A percentile compares a stretch with the other conserved stretches of the same genome.
phyloP scores from a whole-genome alignment of 2,888 invertebrate genomes.

The Nomada goodeniana region DNA sequence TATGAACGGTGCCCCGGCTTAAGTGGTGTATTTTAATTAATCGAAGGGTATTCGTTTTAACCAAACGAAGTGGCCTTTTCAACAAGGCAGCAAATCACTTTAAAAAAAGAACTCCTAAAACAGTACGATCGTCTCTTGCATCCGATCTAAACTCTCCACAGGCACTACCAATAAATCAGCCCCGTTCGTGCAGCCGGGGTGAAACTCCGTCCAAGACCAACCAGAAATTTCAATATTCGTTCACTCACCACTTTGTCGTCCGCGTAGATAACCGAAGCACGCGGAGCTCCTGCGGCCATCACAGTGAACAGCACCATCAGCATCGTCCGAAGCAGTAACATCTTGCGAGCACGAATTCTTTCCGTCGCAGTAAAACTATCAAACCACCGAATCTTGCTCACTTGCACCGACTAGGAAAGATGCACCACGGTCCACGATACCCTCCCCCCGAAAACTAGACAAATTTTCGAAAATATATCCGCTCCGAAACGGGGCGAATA shows the following conservation, averaged over 20 bases:
- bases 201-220: background rate
- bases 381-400: slow-evolving; percentile 29
- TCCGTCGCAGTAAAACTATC: slow-evolving; percentile 4
- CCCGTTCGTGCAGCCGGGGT: too few species aligned
- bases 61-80: too few species aligned
- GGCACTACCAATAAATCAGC: too few species aligned
- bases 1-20: too few species aligned
- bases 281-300: slow-evolving; percentile 64
- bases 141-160: too few species aligned
- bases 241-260: slow-evolving; percentile 80
- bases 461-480: background rate
- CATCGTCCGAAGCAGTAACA: slow-evolving; percentile 66
- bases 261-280: slow-evolving; percentile 74
- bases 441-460: background rate
- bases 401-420: slow-evolving; percentile 12
- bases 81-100: too few species aligned
- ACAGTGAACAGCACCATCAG: slow-evolving; percentile 62
- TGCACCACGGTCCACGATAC: slow-evolving; percentile 14
- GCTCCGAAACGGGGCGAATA: too few species aligned
- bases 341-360: slow-evolving; percentile 41
- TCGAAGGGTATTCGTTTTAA: too few species aligned
- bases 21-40: too few species aligned
- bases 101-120: too few species aligned
- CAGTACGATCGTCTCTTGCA: too few species aligned
- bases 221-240: background rate